Evolutionary conservation across 2,888 invertebrate species (phyloP).

Genomic region (Empis livida): DNA sequence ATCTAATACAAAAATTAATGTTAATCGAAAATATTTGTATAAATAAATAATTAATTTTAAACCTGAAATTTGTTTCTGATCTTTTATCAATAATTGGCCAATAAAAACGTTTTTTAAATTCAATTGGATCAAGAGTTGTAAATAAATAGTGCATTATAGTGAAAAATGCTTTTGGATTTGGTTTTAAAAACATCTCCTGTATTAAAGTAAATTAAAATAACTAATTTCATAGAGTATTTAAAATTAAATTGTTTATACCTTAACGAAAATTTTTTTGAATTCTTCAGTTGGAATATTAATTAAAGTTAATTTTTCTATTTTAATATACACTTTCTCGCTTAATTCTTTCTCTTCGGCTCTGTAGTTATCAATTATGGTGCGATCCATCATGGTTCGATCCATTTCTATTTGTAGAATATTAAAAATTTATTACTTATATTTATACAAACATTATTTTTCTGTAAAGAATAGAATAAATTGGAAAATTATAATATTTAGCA

Average conservation of each 20-base stretch:
- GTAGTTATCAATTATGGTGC: slow-evolving; percentile 25
- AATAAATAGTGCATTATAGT: slow-evolving; percentile 32
- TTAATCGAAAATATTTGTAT: background rate
- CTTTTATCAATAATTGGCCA: slow-evolving; percentile 34
- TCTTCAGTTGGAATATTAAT: slow-evolving; percentile 25
- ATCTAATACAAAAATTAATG: slow-evolving; percentile 14
- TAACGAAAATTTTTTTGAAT: slow-evolving; percentile 16
- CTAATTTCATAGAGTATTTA: background rate
- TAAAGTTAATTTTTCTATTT: slow-evolving; percentile 21
- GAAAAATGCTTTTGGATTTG: slow-evolving; percentile 31
- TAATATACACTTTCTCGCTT: slow-evolving; percentile 23
- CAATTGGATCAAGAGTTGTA: slow-evolving; percentile 26
- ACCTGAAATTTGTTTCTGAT: slow-evolving; percentile 25
- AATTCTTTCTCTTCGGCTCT: slow-evolving; percentile 31
- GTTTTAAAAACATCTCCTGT: slow-evolving; percentile 34
- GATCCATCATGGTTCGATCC: slow-evolving; percentile 21
- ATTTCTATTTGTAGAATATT: background rate
- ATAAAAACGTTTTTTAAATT: slow-evolving; percentile 33
- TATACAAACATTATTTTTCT: too few relatives aligned
- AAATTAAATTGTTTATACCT: slow-evolving; percentile 4
- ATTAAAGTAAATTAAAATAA: slow-evolving; percentile 13
- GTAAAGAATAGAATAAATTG: too few relatives aligned
- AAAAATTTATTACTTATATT: too few relatives aligned
- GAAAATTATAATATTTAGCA: too few relatives aligned
- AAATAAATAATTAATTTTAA: background rate